Evolutionary conservation across 2,113 vertebrate species (phyloP).

Genomic region (Callocephalon fimbriatum): DNA sequence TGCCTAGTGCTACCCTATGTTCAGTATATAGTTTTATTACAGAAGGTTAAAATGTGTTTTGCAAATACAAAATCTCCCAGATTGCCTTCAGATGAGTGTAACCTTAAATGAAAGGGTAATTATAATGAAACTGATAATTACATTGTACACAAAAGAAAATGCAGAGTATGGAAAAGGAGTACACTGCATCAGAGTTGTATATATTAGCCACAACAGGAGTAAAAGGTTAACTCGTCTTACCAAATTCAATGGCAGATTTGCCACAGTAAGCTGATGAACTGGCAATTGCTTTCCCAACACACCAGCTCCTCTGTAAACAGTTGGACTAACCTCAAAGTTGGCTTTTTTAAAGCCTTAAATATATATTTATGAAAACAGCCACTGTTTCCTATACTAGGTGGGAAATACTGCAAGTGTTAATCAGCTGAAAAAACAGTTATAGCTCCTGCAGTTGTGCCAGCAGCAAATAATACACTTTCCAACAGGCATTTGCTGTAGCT

Average conservation of each 20-base stretch:
- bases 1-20: background rate
- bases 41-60: background rate
- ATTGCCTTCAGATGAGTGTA: background rate
- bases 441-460: slow-evolving; percentile 27
- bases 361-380: slow-evolving; percentile 22
- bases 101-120: background rate
- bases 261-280: background rate
- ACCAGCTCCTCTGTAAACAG: background rate
- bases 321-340: background rate
- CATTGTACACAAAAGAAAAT: background rate
- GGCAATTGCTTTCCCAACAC: background rate
- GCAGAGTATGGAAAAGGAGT: background rate
- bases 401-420: slow-evolving; percentile 2
- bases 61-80: background rate
- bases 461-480: background rate
- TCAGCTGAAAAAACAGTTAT: background rate
- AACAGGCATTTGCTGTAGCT: background rate
- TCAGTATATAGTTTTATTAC: background rate
- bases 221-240: background rate
- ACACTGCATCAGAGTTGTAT: background rate
- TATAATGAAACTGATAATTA: background rate
- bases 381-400: background rate
- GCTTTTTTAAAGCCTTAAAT: slow-evolving; percentile 28
- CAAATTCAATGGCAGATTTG: background rate
- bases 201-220: background rate